Evolutionary conservation across 2,888 invertebrate species (phyloP).

Genomic region (Dichetophora obliterata): DNA sequence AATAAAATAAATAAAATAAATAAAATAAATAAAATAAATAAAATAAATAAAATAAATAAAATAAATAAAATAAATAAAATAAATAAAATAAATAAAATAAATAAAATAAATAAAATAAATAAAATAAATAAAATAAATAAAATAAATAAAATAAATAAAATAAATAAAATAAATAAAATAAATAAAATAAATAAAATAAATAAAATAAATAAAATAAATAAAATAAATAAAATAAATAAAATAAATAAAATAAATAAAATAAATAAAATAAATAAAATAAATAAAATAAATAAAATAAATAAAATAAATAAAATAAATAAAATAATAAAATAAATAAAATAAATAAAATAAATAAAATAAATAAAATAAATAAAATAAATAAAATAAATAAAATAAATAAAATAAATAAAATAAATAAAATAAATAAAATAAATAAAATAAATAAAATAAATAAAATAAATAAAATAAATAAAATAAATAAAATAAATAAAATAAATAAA

Average conservation of each 20-base stretch:
- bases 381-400: too few relatives aligned
- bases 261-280: slow-evolving; percentile 15
- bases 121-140: slow-evolving; percentile 26
- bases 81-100: too few relatives aligned
- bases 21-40: too few relatives aligned
- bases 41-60: too few relatives aligned
- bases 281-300: too few relatives aligned
- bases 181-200: slow-evolving; percentile 23
- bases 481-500: slow-evolving; percentile 2
- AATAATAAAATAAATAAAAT: neutral
- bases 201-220: too few relatives aligned
- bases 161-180: slow-evolving; percentile 6
- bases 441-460: slow-evolving; percentile 3
- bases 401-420: too few relatives aligned
- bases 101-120: slow-evolving; percentile 18
- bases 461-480: slow-evolving; percentile 3
- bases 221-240: slow-evolving; percentile 15
- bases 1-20: too few relatives aligned
- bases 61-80: slow-evolving; percentile 16
- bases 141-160: slow-evolving; percentile 22
- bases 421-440: neutral
- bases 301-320: too few relatives aligned
- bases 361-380: neutral
- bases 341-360: neutral
- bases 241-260: neutral